phyloP scores from a whole-genome alignment of 2,797 vertebrate genomes.

The Paramormyrops hopkinsi region DNA sequence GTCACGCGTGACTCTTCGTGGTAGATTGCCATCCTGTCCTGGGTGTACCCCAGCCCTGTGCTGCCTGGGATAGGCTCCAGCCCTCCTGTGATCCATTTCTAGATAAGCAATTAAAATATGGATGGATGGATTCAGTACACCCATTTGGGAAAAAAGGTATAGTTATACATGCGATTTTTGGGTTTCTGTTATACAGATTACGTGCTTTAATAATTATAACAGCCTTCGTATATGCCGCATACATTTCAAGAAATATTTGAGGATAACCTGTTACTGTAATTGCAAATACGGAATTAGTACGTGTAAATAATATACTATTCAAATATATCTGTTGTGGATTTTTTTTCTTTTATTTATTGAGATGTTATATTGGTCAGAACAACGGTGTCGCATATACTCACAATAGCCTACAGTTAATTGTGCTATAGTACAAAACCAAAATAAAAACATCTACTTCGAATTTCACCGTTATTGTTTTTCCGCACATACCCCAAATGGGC shows the following conservation, averaged over 20 bases:
- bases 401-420: neutral
- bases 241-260: neutral
- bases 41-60: neutral
- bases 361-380: neutral
- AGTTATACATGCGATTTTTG: neutral
- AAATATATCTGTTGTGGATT: neutral
- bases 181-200: neutral
- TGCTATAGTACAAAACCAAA: neutral
- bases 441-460: neutral
- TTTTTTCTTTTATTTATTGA: neutral
- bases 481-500: neutral
- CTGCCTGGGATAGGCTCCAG: neutral
- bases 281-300: neutral
- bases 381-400: neutral
- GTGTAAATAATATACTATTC: neutral
- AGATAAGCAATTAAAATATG: neutral
- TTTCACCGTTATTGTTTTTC: neutral
- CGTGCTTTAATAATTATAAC: neutral
- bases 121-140: neutral
- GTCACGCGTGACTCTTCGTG: neutral
- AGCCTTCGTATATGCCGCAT: neutral
- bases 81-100: neutral
- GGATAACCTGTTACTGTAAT: neutral
- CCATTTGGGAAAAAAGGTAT: neutral
- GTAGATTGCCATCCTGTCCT: neutral